phyloP scores from a whole-genome alignment of 2,888 invertebrate species.

The Dusona sp. region DNA sequence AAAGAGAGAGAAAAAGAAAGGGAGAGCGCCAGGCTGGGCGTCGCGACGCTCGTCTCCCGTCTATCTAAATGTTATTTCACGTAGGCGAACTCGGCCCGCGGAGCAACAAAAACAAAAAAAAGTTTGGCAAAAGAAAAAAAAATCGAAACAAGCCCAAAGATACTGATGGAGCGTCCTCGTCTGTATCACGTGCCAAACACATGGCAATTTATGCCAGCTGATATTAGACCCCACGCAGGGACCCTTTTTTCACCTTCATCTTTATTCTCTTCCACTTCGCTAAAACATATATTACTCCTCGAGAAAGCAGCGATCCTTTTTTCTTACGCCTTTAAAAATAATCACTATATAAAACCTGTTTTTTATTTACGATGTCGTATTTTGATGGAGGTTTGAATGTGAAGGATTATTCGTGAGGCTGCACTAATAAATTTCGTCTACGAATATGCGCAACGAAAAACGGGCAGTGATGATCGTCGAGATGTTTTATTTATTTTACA shows the following conservation, averaged over 20 bases:
- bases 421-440: background rate
- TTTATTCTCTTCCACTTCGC: background rate
- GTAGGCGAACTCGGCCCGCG: conserved; percentile 29
- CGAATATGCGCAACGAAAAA: background rate
- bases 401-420: background rate
- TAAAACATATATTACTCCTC: background rate
- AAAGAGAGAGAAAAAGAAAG: conserved; percentile 12
- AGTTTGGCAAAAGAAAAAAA: background rate
- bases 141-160: background rate
- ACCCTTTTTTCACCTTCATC: background rate
- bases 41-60: conserved; percentile 57
- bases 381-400: background rate
- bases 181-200: conserved; percentile 11
- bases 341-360: background rate
- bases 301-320: background rate
- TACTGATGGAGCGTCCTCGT: background rate
- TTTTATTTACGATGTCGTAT: background rate
- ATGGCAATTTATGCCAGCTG: conserved; percentile 15
- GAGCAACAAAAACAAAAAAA: conserved; percentile 6
- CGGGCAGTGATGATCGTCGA: background rate
- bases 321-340: background rate
- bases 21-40: conserved; percentile 54
- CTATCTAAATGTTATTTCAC: conserved; percentile 18
- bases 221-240: conserved; percentile 4
- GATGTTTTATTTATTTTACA: background rate